Evolutionary conservation across 2,888 invertebrate species (phyloP).

Genomic region (Eupithecia centaureata): DNA sequence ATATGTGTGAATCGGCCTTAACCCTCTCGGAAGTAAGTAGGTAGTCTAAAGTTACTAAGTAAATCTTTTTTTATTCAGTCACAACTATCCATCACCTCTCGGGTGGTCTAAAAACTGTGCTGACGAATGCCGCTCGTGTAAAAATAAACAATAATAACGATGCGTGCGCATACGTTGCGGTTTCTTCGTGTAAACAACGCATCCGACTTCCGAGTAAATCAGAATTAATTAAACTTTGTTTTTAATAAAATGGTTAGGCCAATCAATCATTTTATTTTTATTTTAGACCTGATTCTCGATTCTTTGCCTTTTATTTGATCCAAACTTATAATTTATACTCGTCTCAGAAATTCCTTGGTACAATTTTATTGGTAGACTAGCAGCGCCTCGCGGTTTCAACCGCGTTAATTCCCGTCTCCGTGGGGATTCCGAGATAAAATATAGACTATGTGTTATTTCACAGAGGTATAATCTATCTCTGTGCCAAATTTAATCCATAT

Average conservation of each 20-base stretch:
- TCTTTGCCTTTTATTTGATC: not conserved
- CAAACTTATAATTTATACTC: not conserved
- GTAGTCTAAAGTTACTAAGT: constrained; percentile 5
- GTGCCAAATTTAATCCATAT: too few relatives aligned
- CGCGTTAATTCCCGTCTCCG: too few relatives aligned
- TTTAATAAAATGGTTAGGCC: constrained; percentile 1
- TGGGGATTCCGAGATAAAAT: too few relatives aligned
- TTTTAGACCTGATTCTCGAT: not conserved
- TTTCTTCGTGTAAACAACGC: constrained; percentile 73
- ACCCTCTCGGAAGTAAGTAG: not conserved
- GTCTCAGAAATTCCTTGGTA: not conserved
- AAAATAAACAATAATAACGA: constrained; percentile 79
- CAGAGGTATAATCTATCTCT: too few relatives aligned
- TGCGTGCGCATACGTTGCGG: constrained; percentile 69
- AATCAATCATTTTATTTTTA: not conserved
- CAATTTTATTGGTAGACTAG: too few relatives aligned
- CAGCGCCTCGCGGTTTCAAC: too few relatives aligned
- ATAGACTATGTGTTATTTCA: too few relatives aligned
- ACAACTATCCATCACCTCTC: constrained; percentile 43
- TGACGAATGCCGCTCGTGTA: constrained; percentile 53
- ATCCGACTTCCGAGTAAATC: constrained; percentile 75
- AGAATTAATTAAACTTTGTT: constrained; percentile 30
- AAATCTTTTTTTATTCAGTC: constrained; percentile 27
- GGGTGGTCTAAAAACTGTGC: constrained; percentile 70
- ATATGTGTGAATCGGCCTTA: too few relatives aligned